Evolutionary conservation across 2,888 invertebrate genomes (phyloP), one percentile per base, ranked within the genome.

Genomic region (Conomelus anceps): DNA sequence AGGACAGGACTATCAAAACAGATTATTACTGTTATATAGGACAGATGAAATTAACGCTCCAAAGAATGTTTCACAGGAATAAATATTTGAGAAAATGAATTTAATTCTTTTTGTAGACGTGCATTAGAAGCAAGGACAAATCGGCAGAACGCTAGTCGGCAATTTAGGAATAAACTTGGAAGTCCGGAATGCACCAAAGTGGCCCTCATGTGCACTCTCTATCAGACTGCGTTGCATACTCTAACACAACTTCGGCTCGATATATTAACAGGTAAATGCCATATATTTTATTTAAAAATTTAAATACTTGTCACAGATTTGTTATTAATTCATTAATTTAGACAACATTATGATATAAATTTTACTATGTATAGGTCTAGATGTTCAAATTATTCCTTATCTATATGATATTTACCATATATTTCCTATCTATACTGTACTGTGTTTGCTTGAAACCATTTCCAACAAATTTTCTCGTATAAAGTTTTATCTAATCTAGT

Each of bases 201-300:
- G 11, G 97, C 98, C 3, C 94, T 97, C 84, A 97, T 98, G 34
- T 99, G 98, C 93, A 96, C 97, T 22, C 95, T 99, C 94, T 99
- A 98, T 93, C 97, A 98, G 93, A 97, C 97, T 0, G 97, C 98
- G 20, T 94, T 99, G 90, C 96, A 96, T 91, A 98, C 99, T 0
- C 95, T 99, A 92, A 96, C 97, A 3, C 98, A 99, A 93, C 95
- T 99, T 91, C 96, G 97, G 93, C 94, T 98, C 90, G 98, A 99
- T 93, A 98, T 99, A 93, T 94, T 99, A 88, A 98, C 98, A 92
- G 98, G 98, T 97, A 93, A 92, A 86, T 90, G 23, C 89, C 87
- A 20, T 26, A 63, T 20, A 88, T 90, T 87, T 89, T 90, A 17
- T 84, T 89, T 29, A 22, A 3, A 23, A 84, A 22, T 84, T 84